Base-by-base conservation (phyloP, 2,797 vertebrate genomes). In the Miichthys miiuy region DNA sequence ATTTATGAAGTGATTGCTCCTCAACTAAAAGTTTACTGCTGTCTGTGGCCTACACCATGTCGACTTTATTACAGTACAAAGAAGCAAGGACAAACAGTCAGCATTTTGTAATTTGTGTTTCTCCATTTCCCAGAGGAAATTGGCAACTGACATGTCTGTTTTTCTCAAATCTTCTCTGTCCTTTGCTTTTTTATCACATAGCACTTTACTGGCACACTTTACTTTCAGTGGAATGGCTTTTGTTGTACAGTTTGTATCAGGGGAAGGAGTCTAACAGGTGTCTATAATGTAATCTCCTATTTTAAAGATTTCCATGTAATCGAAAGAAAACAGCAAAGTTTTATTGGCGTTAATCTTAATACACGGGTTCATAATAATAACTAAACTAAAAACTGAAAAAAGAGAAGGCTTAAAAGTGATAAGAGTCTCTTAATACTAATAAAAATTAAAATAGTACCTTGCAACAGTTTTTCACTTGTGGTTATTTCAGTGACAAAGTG, bases 1-100 rank as follows among this genome's bases (percentile, higher is more conserved):
- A 89, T 76, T 80, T 54, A 89, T 83, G 67, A 83, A 81, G 20
- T n/a, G 61, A 25, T 74, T 65, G 46, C 65, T 72, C 62, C 65
- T 72, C 62, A 79, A 56, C 70, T 17, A 62, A 20, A 42, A 41
- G 55, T 73, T 74, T 55, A 46, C 69, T 72, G 30, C 38, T 47
- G 16, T 52, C 38, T 80, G 48, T 77, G 72, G 42, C 56, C 51
- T 54, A 41, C 65, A 58, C 25, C 20, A 30, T 34, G 38, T 68
- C 9, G 0, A 63, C 41, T 80, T 56, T 72, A 62, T 66, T 42
- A 52, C 1, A 52, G 18, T 69, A 54, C 0, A 52, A 65, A 72
- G 47, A 72, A 13, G 54, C 42, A 64, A 12, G 41, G 51, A 55
- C 10, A 58, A 56, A 61, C 7, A 50, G 23, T 16, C 57, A n/a